Conservation (phyloP, 2,113 vertebrate genomes). For the Aythya baeri region DNA sequence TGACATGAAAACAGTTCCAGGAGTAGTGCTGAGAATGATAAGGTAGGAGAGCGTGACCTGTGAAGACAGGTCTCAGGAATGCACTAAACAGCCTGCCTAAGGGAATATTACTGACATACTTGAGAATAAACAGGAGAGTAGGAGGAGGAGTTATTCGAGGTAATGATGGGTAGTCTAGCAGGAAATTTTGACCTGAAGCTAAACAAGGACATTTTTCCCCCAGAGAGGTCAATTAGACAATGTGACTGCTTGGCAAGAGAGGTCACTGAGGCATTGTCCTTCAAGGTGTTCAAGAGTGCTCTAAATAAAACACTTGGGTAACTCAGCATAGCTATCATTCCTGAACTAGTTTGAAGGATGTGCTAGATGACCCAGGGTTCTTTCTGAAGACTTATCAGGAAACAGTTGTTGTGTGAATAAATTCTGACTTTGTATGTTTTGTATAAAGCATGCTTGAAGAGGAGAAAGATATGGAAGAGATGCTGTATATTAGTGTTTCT, state of each 20-base stretch:
- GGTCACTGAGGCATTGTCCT: rapidly evolving
- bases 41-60: not conserved
- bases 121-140: not conserved
- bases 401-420: not conserved
- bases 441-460: not conserved
- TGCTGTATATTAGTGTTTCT: not conserved
- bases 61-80: not conserved
- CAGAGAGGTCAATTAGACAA: not conserved
- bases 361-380: not conserved
- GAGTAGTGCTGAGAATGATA: not conserved
- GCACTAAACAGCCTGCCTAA: rapidly evolving
- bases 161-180: not conserved
- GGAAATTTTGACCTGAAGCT: not conserved
- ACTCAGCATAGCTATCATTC: not conserved
- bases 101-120: not conserved
- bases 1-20: not conserved
- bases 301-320: rapidly evolving
- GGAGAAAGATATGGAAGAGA: not conserved
- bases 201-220: not conserved
- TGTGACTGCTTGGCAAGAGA: not conserved
- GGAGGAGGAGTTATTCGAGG: not conserved
- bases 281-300: not conserved
- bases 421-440: not conserved
- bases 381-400: not conserved
- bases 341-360: not conserved